phyloP scores from a whole-genome alignment of 92 coral and sea anemone species.

The Phenganax subtilis region DNA sequence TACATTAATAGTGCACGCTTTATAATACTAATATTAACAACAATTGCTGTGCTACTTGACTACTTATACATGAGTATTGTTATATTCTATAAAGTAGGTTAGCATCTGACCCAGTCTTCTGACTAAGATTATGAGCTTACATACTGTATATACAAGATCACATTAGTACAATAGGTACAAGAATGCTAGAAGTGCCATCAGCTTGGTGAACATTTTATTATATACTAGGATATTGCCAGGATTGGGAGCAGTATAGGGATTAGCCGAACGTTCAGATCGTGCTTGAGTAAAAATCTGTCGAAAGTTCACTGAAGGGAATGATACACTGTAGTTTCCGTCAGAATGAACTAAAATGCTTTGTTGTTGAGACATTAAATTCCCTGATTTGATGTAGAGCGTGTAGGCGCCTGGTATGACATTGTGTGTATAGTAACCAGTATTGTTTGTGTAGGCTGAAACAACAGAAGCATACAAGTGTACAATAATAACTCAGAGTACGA shows the following conservation, averaged over 20 bases:
- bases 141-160: neutral
- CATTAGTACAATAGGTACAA: neutral
- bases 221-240: neutral
- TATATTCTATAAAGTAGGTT: too few relatives aligned
- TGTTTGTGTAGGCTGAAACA: slow-evolving; percentile 23
- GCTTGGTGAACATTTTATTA: neutral
- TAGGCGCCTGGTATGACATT: slow-evolving; percentile 18
- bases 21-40: too few relatives aligned
- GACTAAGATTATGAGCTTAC: too few relatives aligned
- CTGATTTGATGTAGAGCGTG: slow-evolving; percentile 2
- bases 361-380: neutral
- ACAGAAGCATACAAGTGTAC: too few relatives aligned
- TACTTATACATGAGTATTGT: too few relatives aligned
- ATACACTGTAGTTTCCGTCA: neutral
- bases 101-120: too few relatives aligned
- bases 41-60: too few relatives aligned
- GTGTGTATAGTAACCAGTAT: slow-evolving; percentile 13
- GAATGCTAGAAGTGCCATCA: neutral
- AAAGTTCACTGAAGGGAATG: neutral
- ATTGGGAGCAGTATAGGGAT: neutral
- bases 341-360: neutral
- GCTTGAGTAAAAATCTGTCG: neutral
- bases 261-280: neutral
- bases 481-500: neutral
- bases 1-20: too few relatives aligned